Base-by-base conservation (phyloP, 2,888 invertebrate species). In the Pachymerium ferrugineum region DNA sequence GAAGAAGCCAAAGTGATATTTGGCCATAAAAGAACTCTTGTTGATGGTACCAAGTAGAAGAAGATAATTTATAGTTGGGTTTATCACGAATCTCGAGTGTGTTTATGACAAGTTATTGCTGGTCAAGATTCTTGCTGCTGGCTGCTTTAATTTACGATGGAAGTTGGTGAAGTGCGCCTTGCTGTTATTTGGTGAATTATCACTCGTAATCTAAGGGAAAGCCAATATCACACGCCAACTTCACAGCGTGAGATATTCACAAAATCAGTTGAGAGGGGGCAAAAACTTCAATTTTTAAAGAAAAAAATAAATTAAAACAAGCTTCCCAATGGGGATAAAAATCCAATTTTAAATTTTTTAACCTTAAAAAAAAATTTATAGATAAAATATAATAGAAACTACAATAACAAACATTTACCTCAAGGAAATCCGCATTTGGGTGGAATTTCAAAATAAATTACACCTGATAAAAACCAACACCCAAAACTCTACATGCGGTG, bases 91-190 rank as follows among this genome's bases (percentile, higher is more conserved):
- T 54, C 54, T 54, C 22, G 54, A 54, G 54, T 6, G 38, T 54
- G 54, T 54, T 54, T 54, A 54, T 54, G 54, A 54, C 54, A 54
- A 54, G 54, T 54, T 54, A 54, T 54, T 25, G 54, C 54, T 54
- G 54, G 54, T 54, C 54, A 54, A 54, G 54, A 54, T 54, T 54
- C 54, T 54, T 54, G 54, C 54, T 54, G 54, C 54, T 54, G 54
- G 54, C 54, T 6, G 54, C 54, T 54, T 54, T 54, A 54, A 54
- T 54, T 54, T 54, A 54, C 54, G 54, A 54, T 54, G 22, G 25
- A 54, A 54, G 25, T 54, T 54, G 54, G 54, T 54, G 54, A 54
- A 54, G 54, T 54, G 54, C 54, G 54, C 54, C 54, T 54, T 54
- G 54, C 54, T 54, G 54, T 54, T 54, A 54, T 54, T 54, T 54